A percentile compares a stretch with the other conserved stretches of the same genome.
Conservation (phyloP, 2,113 vertebrate species). For the Upupa epops region DNA sequence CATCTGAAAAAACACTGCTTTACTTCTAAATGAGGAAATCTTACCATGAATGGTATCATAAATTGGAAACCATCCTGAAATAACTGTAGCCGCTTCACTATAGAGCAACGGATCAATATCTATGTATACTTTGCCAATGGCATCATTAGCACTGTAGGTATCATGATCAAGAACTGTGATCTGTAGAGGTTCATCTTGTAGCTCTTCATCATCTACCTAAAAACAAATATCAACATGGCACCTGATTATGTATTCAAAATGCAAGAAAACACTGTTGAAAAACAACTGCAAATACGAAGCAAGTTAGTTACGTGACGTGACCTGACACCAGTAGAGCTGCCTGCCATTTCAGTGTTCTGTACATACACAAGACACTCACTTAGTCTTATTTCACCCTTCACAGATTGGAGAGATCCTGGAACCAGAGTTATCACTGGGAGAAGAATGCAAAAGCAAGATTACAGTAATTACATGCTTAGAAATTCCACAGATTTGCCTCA, state of each 20-base stretch:
- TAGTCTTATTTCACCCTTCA: not conserved
- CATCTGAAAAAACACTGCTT: not conserved
- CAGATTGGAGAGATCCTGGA: not conserved
- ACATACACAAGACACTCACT: not conserved
- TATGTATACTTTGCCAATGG: constrained; percentile 98
- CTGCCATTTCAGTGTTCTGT: not conserved
- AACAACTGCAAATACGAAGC: not conserved
- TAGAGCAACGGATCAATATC: constrained; percentile 96
- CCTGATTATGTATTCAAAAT: not conserved
- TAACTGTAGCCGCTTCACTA: constrained; percentile 93
- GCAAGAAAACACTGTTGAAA: not conserved
- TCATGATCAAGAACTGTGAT: constrained; percentile 98
- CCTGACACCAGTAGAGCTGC: not conserved
- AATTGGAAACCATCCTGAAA: constrained; percentile 99
- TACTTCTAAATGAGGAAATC: not conserved
- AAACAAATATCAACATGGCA: not conserved
- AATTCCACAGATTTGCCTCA: not conserved
- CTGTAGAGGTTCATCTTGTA: constrained; percentile 96
- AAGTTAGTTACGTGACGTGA: not conserved
- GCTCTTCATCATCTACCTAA: constrained; percentile 98
- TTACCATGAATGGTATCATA: constrained; percentile 98
- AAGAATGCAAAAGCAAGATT: not conserved
- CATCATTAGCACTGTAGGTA: constrained; percentile 97
- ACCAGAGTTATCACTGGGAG: not conserved
- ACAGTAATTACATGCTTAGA: not conserved